Conservation (phyloP, 2,113 vertebrate genomes). For the Mirounga angustirostris region DNA sequence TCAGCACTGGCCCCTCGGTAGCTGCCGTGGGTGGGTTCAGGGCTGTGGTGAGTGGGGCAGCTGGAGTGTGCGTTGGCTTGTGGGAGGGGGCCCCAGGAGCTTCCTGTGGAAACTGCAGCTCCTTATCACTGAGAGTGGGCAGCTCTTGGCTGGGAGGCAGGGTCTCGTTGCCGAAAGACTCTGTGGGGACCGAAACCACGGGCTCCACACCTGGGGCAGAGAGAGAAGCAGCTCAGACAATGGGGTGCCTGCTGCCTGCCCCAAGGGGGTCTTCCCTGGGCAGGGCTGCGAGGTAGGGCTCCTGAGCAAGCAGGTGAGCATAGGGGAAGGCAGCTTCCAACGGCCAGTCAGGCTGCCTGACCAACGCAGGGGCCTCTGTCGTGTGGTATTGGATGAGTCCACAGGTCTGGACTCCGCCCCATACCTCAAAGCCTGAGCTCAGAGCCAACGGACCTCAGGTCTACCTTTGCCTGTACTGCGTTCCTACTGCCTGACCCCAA, state of each 20-base stretch:
- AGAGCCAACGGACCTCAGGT: not conserved
- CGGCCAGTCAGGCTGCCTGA: not conserved
- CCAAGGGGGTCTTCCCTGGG: not conserved
- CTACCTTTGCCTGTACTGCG: not conserved
- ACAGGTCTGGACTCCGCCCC: not conserved
- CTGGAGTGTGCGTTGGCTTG: not conserved
- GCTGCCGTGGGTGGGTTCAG: not conserved
- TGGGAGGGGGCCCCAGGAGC: not conserved
- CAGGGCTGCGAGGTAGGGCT: not conserved
- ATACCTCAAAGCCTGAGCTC: not conserved
- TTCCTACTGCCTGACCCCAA: not conserved
- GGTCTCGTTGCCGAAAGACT: conserved; percentile 51
- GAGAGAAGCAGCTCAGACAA: conserved; percentile 56
- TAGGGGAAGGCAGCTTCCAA: not conserved
- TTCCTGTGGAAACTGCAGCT: not conserved
- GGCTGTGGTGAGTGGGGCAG: not conserved
- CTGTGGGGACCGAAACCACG: conserved; percentile 71
- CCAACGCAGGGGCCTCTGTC: not conserved
- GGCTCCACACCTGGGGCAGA: conserved; percentile 91
- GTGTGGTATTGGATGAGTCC: fast-evolving
- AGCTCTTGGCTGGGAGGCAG: not conserved
- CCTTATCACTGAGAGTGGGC: conserved; percentile 28
- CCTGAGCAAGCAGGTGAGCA: not conserved
- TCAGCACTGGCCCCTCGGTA: not conserved
- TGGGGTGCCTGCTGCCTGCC: not conserved